Conservation (phyloP, 2,888 invertebrate species). For the Nysson spinosus region DNA sequence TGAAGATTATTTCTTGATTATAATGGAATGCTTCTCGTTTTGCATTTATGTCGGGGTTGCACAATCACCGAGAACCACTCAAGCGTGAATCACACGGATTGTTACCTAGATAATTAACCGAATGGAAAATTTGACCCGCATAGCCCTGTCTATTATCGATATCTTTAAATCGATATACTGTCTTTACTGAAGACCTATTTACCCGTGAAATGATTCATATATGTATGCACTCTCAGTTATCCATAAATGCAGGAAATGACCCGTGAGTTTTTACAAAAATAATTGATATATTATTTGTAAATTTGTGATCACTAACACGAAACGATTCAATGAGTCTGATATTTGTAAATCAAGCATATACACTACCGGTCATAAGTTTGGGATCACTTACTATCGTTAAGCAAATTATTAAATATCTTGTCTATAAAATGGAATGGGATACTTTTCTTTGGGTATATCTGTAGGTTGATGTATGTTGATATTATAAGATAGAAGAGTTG, state of each 20-base stretch:
- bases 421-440: no score
- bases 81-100: slow-evolving; percentile 4
- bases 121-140: slow-evolving; percentile 58
- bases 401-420: no score
- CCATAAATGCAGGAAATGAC: slow-evolving; percentile 5
- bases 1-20: no score
- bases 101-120: slow-evolving; percentile 49
- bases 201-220: slow-evolving; percentile 40
- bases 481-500: no score
- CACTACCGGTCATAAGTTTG: no score
- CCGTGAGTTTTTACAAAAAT: neutral
- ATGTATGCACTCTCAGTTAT: slow-evolving; percentile 20
- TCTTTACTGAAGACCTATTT: slow-evolving; percentile 39
- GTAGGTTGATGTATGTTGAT: no score
- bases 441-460: no score
- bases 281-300: no score
- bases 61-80: slow-evolving; percentile 5
- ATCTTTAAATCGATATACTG: slow-evolving; percentile 45
- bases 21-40: neutral
- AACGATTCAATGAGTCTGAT: no score
- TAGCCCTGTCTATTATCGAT: slow-evolving; percentile 43
- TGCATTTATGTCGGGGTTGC: neutral
- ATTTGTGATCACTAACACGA: no score
- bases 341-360: no score
- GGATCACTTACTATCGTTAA: no score